A percentile compares a stretch with the other conserved stretches of the same genome.
Conservation (phyloP, 1,140 invertebrate genomes). For the Macrobrachium nipponense region DNA sequence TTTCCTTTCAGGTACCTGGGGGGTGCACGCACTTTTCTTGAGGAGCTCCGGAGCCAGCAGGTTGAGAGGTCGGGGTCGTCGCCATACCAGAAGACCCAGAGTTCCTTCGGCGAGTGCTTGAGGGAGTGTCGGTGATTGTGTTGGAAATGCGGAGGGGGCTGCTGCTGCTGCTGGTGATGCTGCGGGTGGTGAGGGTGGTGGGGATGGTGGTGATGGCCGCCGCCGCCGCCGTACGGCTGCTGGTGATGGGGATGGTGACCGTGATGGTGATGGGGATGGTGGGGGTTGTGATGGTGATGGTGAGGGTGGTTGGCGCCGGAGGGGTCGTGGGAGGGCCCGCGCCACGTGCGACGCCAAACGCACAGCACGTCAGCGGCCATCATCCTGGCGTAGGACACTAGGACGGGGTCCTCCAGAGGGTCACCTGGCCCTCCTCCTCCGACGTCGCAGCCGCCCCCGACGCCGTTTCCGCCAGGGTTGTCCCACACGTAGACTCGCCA, state of each 20-base stretch:
- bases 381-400: constrained; percentile 92
- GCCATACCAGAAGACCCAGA: constrained; percentile 99
- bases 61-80: constrained; percentile 85
- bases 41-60: constrained; percentile 74
- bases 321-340: constrained; percentile 70
- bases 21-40: too few species aligned
- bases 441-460: constrained; percentile 65
- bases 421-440: constrained; percentile 69
- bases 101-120: constrained; percentile 80
- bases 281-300: too few species aligned
- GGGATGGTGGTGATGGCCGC: too few species aligned
- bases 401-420: constrained; percentile 91
- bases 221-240: too few species aligned
- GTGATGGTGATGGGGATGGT: too few species aligned
- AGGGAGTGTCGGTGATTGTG: constrained; percentile 61
- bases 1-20: too few species aligned
- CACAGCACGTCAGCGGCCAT: constrained; percentile 93
- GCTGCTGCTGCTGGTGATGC: constrained; percentile 54
- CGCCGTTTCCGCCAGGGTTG: constrained; percentile 67
- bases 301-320: constrained; percentile 55
- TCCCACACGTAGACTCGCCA: constrained; percentile 82
- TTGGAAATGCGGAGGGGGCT: constrained; percentile 50
- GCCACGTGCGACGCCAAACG: constrained; percentile 86
- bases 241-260: too few species aligned
- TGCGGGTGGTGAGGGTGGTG: constrained; percentile 25